A percentile compares a stretch with the other conserved stretches of the same genome.
Evolutionary conservation across 1,140 invertebrate genomes (phyloP).

Genomic region (Tetramorium alpestre): DNA sequence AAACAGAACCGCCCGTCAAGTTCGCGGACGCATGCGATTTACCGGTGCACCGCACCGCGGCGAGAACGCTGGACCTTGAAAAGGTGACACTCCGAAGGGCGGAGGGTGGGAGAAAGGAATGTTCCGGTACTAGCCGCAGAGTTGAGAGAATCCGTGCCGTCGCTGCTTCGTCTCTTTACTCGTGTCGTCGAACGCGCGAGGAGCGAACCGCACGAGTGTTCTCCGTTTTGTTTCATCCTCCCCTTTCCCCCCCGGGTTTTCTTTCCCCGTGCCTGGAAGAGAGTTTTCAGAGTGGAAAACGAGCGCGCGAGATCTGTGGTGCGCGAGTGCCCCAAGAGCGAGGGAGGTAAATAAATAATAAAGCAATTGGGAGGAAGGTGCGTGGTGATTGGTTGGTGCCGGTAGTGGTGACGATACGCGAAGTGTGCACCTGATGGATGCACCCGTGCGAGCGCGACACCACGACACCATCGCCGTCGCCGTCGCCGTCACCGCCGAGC

Average conservation of each 20-base stretch:
- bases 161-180: not conserved
- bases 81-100: not conserved
- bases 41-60: not conserved
- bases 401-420: conserved; percentile 49
- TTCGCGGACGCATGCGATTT: too few relatives aligned
- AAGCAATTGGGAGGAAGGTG: conserved; percentile 54
- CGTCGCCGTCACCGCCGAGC: conserved; percentile 33
- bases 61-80: not conserved
- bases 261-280: not conserved
- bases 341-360: conserved; percentile 5
- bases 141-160: not conserved
- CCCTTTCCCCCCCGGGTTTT: not conserved
- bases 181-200: not conserved
- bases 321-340: conserved; percentile 3
- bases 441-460: conserved; percentile 59
- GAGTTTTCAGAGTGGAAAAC: not conserved
- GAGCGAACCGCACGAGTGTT: not conserved
- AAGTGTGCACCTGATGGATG: conserved; percentile 46
- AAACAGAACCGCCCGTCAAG: too few relatives aligned
- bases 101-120: not conserved
- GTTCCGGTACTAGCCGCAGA: not conserved
- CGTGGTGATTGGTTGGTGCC: not conserved
- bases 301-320: not conserved
- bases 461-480: conserved; percentile 56
- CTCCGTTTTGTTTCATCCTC: not conserved